phyloP scores from a whole-genome alignment of 2,113 vertebrate species.

The Hoplias malabaricus region DNA sequence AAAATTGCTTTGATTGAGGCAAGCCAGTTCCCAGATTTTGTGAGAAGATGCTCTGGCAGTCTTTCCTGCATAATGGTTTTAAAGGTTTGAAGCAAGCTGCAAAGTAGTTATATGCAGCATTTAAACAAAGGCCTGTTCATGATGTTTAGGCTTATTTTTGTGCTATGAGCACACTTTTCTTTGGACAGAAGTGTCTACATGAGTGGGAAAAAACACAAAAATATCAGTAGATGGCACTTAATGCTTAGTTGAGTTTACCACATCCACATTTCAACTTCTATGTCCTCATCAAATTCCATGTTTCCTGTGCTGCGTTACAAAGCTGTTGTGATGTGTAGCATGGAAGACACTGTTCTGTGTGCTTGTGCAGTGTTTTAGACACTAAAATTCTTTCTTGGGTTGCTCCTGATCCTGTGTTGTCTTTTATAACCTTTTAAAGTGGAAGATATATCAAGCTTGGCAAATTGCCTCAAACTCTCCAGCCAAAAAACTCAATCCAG shows the following conservation, averaged over 20 bases:
- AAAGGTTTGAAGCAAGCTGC: not conserved
- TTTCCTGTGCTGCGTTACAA: not conserved
- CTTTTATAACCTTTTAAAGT: constrained; percentile 32
- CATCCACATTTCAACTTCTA: no score
- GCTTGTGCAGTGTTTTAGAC: constrained; percentile 3
- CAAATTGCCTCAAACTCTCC: constrained; percentile 34
- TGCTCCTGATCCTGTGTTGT: constrained; percentile 20
- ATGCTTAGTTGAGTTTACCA: constrained; percentile 19
- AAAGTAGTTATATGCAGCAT: not conserved
- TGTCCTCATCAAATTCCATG: not conserved
- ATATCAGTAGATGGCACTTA: constrained; percentile 20
- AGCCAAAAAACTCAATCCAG: not conserved
- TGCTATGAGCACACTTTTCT: not conserved
- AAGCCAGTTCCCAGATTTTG: constrained; percentile 8
- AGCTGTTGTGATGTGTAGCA: constrained; percentile 18
- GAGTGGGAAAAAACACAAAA: constrained; percentile 6
- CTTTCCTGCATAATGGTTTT: constrained; percentile 11
- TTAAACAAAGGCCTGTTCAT: not conserved
- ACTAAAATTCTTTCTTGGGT: constrained; percentile 31
- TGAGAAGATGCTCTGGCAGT: constrained; percentile 5
- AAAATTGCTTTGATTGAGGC: constrained; percentile 44
- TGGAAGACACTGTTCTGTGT: not conserved
- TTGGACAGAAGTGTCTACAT: not conserved
- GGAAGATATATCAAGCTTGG: constrained; percentile 35
- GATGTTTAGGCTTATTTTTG: not conserved